phyloP scores from a whole-genome alignment of 2,888 invertebrate genomes.

The Drepana falcataria region DNA sequence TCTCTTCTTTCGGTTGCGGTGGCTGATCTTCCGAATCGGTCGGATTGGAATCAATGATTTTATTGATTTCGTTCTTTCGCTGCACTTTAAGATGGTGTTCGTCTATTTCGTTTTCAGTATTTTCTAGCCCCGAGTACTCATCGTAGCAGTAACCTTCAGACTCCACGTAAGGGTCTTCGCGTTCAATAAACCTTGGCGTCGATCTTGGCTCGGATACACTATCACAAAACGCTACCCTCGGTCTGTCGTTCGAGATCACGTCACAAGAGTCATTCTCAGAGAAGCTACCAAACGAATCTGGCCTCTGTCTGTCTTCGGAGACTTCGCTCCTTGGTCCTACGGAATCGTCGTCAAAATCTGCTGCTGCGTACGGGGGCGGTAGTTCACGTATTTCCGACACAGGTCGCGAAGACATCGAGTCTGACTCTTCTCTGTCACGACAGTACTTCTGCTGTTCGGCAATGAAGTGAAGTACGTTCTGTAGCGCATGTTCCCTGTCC shows the following conservation, averaged over 20 bases:
- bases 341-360: slow-evolving; percentile 71
- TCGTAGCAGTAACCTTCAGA: slow-evolving; percentile 58
- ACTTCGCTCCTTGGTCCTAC: slow-evolving; percentile 69
- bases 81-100: slow-evolving; percentile 65
- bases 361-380: slow-evolving; percentile 71
- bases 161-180: slow-evolving; percentile 68
- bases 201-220: slow-evolving; percentile 66
- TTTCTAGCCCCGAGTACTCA: slow-evolving; percentile 55
- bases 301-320: slow-evolving; percentile 66
- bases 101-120: slow-evolving; percentile 66
- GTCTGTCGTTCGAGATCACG: slow-evolving; percentile 48
- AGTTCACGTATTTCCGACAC: slow-evolving; percentile 79
- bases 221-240: slow-evolving; percentile 59
- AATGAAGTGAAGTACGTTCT: slow-evolving; percentile 86
- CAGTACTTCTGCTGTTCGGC: slow-evolving; percentile 87
- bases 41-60: slow-evolving; percentile 49
- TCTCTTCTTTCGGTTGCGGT: slow-evolving; percentile 44
- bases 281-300: slow-evolving; percentile 70
- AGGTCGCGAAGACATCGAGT: slow-evolving; percentile 75
- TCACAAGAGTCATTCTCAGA: slow-evolving; percentile 74
- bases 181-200: slow-evolving; percentile 67
- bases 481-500: slow-evolving; percentile 84
- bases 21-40: slow-evolving; percentile 40
- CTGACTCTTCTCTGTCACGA: slow-evolving; percentile 78
- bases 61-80: slow-evolving; percentile 72